phyloP scores from a whole-genome alignment of 2,888 invertebrate genomes.

The Emmelina monodactyla region DNA sequence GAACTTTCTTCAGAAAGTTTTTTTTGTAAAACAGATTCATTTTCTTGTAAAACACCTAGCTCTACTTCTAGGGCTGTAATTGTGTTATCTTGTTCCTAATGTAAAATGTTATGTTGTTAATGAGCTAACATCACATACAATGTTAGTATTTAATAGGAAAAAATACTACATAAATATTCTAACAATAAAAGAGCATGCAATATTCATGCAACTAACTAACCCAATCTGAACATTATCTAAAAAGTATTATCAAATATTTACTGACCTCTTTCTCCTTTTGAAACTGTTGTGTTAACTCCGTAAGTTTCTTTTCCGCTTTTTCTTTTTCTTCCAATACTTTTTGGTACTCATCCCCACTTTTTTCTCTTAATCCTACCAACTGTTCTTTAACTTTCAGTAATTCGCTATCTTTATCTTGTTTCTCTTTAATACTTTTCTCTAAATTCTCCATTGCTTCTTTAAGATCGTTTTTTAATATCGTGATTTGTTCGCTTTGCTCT shows the following conservation, averaged over 20 bases:
- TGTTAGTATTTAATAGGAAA: neutral
- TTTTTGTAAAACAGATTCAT: slow-evolving; percentile 27
- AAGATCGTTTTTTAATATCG: slow-evolving; percentile 34
- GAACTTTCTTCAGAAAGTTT: slow-evolving; percentile 23
- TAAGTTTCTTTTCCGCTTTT: slow-evolving; percentile 34
- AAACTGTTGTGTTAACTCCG: slow-evolving; percentile 34
- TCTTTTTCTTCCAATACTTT: slow-evolving; percentile 44
- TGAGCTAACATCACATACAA: neutral
- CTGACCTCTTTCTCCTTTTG: slow-evolving; percentile 54
- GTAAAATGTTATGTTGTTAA: slow-evolving; percentile 14
- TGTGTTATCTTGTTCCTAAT: slow-evolving; percentile 33
- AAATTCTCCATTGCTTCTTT: slow-evolving; percentile 43
- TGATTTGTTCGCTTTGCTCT: slow-evolving; percentile 46
- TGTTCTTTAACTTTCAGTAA: slow-evolving; percentile 42
- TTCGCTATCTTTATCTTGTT: slow-evolving; percentile 37
- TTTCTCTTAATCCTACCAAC: slow-evolving; percentile 35
- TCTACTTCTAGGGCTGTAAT: slow-evolving; percentile 33
- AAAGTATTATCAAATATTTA: slow-evolving; percentile 9
- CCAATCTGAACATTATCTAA: neutral
- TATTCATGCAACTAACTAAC: neutral
- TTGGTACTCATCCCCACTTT: slow-evolving; percentile 46
- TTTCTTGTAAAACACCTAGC: slow-evolving; percentile 29
- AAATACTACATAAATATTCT: neutral
- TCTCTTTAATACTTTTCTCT: slow-evolving; percentile 36
- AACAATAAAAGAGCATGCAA: neutral